phyloP scores from a whole-genome alignment of 1,140 invertebrate genomes.

The Eriosoma lanigerum region DNA sequence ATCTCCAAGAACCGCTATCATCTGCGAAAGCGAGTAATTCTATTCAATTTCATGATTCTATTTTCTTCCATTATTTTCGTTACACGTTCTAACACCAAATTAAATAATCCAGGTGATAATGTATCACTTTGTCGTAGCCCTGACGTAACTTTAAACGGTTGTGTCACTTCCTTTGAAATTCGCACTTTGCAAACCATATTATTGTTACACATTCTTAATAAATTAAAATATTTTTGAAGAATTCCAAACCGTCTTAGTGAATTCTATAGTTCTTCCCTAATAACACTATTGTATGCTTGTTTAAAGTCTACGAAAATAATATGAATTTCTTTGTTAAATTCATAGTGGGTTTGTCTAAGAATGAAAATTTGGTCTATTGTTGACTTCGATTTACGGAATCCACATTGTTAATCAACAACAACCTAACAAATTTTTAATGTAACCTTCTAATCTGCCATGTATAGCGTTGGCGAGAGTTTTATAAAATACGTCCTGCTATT shows the following conservation, averaged over 20 bases:
- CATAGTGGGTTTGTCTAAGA: constrained; percentile 47
- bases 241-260: constrained; percentile 43
- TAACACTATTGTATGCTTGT: constrained; percentile 51
- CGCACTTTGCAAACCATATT: constrained; percentile 17
- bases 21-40: too few relatives aligned
- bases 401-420: constrained; percentile 4
- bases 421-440: not conserved
- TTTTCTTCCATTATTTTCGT: constrained; percentile 3
- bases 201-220: constrained; percentile 16
- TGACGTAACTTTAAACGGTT: constrained; percentile 10
- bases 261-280: constrained; percentile 25
- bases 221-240: constrained; percentile 49
- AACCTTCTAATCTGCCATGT: not conserved
- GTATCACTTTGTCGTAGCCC: constrained; percentile 48
- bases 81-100: constrained; percentile 25
- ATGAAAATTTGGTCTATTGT: constrained; percentile 52
- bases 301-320: constrained; percentile 43
- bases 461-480: not conserved
- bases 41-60: not conserved
- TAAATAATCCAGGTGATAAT: constrained; percentile 42
- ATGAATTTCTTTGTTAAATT: constrained; percentile 37
- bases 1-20: not conserved
- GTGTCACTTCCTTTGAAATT: not conserved
- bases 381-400: constrained; percentile 26
- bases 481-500: not conserved